Base-by-base conservation (phyloP, 2,888 invertebrate species). In the Crocallis elinguaria region DNA sequence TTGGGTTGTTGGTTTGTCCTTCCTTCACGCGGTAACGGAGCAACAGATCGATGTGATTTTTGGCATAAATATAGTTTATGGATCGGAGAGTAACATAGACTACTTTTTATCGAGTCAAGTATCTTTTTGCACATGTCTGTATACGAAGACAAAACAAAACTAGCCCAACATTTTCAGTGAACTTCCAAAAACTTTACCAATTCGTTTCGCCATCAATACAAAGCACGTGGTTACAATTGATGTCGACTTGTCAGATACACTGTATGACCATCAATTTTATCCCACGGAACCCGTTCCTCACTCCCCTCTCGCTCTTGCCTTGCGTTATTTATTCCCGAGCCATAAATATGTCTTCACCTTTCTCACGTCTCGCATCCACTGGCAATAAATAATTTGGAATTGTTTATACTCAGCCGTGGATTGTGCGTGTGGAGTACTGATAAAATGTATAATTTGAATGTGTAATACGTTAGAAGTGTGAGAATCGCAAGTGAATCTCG, bases 271-370 rank as follows among this genome's bases (percentile, higher is more conserved):
- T 39, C 37, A 42, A 30, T 36, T 30, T 13, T 4, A 23, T 12
- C 12, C 14, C 27, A 44, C 53, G 7, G 53, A 54, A 49, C 49
- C 64, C 46, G 54, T 58, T 46, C 8, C 42, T 57, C 29, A 29
- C 55, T 42, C 51, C 16, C 9, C 55, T 32, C 37, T 52, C 62
- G 7, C 67, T 62, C 71, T 73, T 71, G 57, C 72, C 59, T 27
- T 44, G 32, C 51, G 62, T 74, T 77, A 77, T 76, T 76, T 76
- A 75, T 75, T 62, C 60, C 16, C 44, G 12, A 39, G 62, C 75
- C 71, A 81, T 80, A 80, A 79, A 81, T 79, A 79, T 71, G 73
- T 81, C 80, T 78, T 78, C 78, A 75, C 77, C 73, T 73, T 71
- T 71, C 71, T 69, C 63, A 55, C 43, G 53, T 59, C 58, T 41